Conservation (phyloP, 2,113 vertebrate species). For the Oreochromis tanganicae region DNA sequence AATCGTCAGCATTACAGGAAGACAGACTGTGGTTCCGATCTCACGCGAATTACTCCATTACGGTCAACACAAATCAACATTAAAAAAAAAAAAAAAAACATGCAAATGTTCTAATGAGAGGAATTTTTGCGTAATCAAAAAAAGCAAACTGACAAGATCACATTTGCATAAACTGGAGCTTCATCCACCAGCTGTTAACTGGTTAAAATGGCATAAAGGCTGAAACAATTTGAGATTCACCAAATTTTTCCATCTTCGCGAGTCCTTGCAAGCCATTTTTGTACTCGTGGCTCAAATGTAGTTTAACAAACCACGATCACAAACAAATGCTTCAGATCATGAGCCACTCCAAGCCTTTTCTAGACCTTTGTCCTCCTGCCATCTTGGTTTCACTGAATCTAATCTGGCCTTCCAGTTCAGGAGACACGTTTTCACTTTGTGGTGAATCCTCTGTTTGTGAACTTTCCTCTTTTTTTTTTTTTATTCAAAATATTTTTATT, state of each 20-base stretch:
- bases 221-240: rapidly evolving
- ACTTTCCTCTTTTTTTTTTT: neutral
- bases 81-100: neutral
- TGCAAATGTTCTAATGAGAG: neutral
- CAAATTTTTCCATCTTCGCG: rapidly evolving
- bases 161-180: neutral
- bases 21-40: neutral
- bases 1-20: neutral
- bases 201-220: neutral
- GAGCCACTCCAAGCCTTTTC: neutral
- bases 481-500: too few relatives aligned
- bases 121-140: neutral
- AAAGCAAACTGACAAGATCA: neutral
- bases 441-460: neutral
- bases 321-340: neutral
- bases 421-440: neutral
- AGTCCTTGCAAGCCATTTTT: neutral
- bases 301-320: neutral
- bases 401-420: neutral
- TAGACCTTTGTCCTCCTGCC: neutral
- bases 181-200: neutral
- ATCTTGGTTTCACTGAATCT: neutral
- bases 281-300: neutral
- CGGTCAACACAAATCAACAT: neutral
- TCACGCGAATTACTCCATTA: neutral